Base-by-base conservation (phyloP, 2,113 vertebrate species). In the Dryoscopus gambensis region DNA sequence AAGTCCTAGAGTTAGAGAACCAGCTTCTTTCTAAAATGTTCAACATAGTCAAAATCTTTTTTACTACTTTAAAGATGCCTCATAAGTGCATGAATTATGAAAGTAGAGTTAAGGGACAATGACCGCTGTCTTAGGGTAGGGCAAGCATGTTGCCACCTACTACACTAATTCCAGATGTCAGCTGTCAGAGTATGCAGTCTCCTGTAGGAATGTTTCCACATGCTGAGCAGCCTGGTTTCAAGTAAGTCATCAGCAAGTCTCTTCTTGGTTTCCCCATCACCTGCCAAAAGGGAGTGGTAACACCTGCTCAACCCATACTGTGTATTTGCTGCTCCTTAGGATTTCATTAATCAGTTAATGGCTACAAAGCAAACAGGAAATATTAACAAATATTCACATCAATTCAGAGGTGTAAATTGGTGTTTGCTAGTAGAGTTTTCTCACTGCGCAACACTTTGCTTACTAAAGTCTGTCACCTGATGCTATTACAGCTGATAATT, bases 301-400 rank as follows among this genome's bases (percentile, higher is more conserved):
- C 80, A 93, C 44, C 74, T 93, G 50, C 74, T 96, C 63, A 90
- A 37, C 60, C 47, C 89, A 70, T 73, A 53, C 63, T 77, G 84
- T 49, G 64, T 55, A 42, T 84, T 84, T 95, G 39, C 53, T 67
- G 90, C 67, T 78, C 56, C 94, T 89, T 73, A 93, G 42, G 52
- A 71, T 74, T 95, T 95, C 69, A 95, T 94, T 96, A 90, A 94
- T 97, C 89, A 91, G 56, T 78, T 94, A 94, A 97, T 97, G 68
- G 59, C 77, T 94, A 82, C 49, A 89, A 89, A 93, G 62, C 52
- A 75, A 71, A 69, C 15, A 84, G 74, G 44, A 85, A 69, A 57
- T 89, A 89, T 91, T 94, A 93, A 85, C 14, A 11, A 92, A 90
- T 83, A 93, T 67, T 94, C 92, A 88, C 90, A 90, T 84, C 50